Conservation (phyloP, 2,797 vertebrate genomes). For the Carapus acus region DNA sequence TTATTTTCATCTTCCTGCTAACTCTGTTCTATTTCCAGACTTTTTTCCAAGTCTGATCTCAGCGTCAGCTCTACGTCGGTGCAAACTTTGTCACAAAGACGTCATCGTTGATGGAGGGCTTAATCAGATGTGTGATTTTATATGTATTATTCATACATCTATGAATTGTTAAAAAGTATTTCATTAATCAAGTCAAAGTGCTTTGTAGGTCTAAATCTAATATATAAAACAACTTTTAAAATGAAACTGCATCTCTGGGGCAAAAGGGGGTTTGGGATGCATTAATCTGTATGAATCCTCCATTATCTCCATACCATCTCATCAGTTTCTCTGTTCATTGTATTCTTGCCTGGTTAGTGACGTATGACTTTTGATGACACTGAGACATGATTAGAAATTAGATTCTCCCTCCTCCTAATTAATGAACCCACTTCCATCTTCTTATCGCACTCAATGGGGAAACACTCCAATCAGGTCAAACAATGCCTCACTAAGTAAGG, state of each 20-base stretch:
- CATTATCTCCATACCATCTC: not conserved
- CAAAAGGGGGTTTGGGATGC: too few relatives aligned
- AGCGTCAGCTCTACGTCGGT: too few relatives aligned
- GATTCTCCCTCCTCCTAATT: not conserved
- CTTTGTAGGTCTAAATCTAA: not conserved
- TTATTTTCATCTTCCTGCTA: too few relatives aligned
- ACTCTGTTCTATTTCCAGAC: too few relatives aligned
- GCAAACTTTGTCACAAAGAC: too few relatives aligned
- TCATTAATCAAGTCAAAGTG: not conserved
- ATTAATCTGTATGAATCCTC: too few relatives aligned
- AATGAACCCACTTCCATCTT: not conserved
- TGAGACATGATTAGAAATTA: constrained; percentile 2
- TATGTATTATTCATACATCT: not conserved
- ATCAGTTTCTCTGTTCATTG: not conserved
- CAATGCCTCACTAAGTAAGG: not conserved
- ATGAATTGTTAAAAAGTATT: not conserved
- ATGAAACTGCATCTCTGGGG: not conserved
- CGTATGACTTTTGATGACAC: not conserved
- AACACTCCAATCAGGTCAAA: too few relatives aligned
- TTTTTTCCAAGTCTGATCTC: too few relatives aligned
- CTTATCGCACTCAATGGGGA: not conserved
- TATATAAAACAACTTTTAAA: not conserved
- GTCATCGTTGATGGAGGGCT: too few relatives aligned
- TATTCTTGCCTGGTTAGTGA: not conserved
- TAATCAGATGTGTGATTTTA: too few relatives aligned